Conservation (phyloP, 2,888 invertebrate genomes). For the Acleris laterana region DNA sequence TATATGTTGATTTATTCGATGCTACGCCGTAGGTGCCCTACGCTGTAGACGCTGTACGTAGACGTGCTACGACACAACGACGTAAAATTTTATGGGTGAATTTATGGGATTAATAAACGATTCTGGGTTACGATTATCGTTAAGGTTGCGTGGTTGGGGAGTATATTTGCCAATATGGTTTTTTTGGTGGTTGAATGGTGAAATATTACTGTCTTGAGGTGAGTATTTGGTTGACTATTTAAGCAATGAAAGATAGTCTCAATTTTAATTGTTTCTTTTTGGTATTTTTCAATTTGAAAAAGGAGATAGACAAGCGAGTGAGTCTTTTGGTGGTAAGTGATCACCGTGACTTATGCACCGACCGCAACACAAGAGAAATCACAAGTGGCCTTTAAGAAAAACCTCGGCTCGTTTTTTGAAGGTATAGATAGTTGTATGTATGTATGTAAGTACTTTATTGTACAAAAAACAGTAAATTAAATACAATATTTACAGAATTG, state of each 20-base stretch:
- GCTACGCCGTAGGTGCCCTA: slow-evolving; percentile 17
- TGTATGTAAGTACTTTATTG: no score
- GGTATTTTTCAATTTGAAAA: no score
- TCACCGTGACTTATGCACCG: no score
- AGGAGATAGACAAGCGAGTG: no score
- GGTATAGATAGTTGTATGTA: no score
- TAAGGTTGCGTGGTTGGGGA: neutral
- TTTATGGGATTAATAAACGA: slow-evolving; percentile 36
- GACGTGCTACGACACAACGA: slow-evolving; percentile 13
- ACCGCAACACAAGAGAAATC: no score
- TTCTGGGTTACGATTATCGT: slow-evolving; percentile 19
- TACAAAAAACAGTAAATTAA: no score
- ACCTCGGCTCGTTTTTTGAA: no score
- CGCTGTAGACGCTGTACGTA: slow-evolving; percentile 3
- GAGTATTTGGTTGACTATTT: neutral
- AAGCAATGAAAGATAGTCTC: neutral
- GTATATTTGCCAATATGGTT: slow-evolving; percentile 27
- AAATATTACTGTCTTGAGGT: slow-evolving; percentile 25
- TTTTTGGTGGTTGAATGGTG: slow-evolving; percentile 12
- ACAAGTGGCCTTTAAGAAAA: no score
- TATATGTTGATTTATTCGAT: slow-evolving; percentile 19
- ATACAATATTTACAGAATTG: no score
- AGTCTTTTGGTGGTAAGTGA: no score
- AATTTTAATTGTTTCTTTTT: no score
- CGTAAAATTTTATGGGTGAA: slow-evolving; percentile 23